Evolutionary conservation across 2,888 invertebrate species (phyloP), one percentile per base, ranked within the genome.

Genomic region (Macrosoma leucophasiata): DNA sequence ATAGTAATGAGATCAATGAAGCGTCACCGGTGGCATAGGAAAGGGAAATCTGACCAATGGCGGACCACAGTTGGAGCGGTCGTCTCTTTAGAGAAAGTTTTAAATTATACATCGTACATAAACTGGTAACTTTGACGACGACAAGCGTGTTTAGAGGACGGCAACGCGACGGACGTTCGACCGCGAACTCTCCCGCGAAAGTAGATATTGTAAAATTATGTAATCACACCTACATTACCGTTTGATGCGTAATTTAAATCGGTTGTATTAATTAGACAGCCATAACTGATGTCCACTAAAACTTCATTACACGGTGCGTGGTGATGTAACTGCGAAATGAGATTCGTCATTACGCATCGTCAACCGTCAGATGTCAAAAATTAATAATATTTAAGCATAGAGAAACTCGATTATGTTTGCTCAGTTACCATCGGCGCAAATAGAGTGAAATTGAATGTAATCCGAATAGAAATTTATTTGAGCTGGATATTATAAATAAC

Each of bases 21-120:
- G 63, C 67, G 53, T 62, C 52, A 59, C 57, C 45, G 39, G 41
- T 47, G 46, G 50, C 52, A 46, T 53, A 55, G 50, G 63, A 65
- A 71, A 73, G 76, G 69, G 76, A 77, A 78, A 76, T 68, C 68
- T 62, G 56, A 57, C 54, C 58, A 52, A 58, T 55, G 51, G 55
- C 55, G 52, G 53, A 52, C 50, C 52, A 48, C 47, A 33, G 43
- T 31, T 32, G 35, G 39, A 45, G 46, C 42, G 38, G 52, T 56
- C 55, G 62, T 57, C n/a, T 60, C 58, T 62, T 60, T 56, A 59
- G 78, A 71, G 81, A 82, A 82, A 82, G 82, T 82, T 73, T 69
- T 63, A 81, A 79, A 82, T 79, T 81, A 76, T 75, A 78, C 69
- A 62, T 60, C 58, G 67, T 61, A 62, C 58, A 68, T 72, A 67